Base-by-base conservation (phyloP, 2,888 invertebrate genomes). In the Andrena chrysosceles region DNA sequence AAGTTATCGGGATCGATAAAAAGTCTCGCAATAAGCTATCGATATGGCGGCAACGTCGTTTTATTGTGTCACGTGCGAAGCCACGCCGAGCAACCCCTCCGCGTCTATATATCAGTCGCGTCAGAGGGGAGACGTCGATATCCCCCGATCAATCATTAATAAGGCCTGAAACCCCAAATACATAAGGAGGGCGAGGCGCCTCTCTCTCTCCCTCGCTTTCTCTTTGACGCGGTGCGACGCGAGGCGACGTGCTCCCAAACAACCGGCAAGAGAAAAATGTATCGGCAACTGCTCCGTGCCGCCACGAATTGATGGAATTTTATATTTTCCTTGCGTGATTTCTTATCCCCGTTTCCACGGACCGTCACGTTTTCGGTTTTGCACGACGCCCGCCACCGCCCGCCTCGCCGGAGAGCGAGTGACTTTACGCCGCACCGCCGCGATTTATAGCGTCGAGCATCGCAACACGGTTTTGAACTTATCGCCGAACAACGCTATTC, bases 91-190 rank as follows among this genome's bases (percentile, higher is more conserved):
- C 62, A 68, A 67, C 72, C 73, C 81, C 74, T 75, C 66, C 76
- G 77, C 81, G 83, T 71, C 78, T 90, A 93, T 93, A 93, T 93
- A 93, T 93, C 93, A 93, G 93, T 91, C 89, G 92, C 91, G 90
- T 92, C 92, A 89, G 92, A 92, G 91, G 93, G 92, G 93, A 91
- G 92, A 93, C 90, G 92, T 93, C 93, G 92, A 93, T 94, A 94
- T 94, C 93, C 93, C 91, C 90, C 93, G 91, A 94, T 94, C 94
- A 94, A 94, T 94, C 94, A 94, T 94, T 94, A 94, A 94, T 94
- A 93, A 93, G 93, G 91, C 91, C 92, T 90, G 91, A 93, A 93
- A 93, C 93, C 93, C 93, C 93, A 92, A 92, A 93, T 90, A 93
- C 90, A 90, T 92, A 91, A 92, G 91, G 89, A 87, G 87, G 84